Conservation (phyloP, 2,888 invertebrate genomes). For the Plebejus argus region DNA sequence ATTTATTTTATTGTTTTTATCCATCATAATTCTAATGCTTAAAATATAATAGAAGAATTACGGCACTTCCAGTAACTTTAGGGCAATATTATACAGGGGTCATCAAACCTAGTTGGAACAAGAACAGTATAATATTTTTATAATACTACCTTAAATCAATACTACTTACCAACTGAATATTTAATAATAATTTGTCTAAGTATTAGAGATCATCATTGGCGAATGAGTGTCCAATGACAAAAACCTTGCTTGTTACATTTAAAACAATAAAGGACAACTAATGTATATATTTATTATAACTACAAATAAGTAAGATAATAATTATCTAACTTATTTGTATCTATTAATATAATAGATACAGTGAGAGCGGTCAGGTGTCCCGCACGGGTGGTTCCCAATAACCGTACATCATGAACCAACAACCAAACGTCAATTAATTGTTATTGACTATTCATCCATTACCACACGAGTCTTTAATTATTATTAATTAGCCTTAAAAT, state of each 20-base stretch:
- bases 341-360: too few species aligned
- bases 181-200: too few species aligned
- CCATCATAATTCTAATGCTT: neutral
- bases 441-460: neutral
- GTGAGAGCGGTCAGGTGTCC: neutral
- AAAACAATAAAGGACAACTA: neutral
- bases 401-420: neutral
- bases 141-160: too few species aligned
- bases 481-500: neutral
- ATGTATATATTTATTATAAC: neutral
- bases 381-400: neutral
- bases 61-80: too few species aligned
- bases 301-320: neutral
- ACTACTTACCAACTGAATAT: too few species aligned
- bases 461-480: neutral
- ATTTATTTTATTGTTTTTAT: slow-evolving; percentile 1
- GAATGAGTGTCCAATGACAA: neutral
- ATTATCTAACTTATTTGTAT: too few species aligned
- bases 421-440: neutral
- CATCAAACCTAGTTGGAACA: too few species aligned
- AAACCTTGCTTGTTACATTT: neutral
- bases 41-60: neutral
- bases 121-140: too few species aligned
- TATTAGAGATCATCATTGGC: too few species aligned
- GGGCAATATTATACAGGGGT: too few species aligned